Evolutionary conservation across 2,888 invertebrate species (phyloP).

Genomic region (Ophonus ardosiacus): DNA sequence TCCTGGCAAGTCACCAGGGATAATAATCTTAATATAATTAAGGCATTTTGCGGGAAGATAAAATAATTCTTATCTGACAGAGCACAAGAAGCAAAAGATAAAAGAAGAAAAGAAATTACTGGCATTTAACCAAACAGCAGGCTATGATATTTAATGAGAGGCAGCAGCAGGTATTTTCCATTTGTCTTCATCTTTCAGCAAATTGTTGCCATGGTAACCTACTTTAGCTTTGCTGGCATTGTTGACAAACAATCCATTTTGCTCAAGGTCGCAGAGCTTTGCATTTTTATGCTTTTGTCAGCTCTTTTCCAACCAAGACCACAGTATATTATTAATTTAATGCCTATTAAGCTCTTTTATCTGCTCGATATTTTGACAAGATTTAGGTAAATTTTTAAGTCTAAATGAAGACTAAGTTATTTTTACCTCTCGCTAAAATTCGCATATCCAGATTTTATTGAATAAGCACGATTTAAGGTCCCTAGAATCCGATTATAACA

Average conservation of each 20-base stretch:
- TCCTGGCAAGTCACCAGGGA: constrained; percentile 5
- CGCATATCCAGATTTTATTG: no score
- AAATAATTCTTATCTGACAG: constrained; percentile 15
- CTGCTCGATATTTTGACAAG: not conserved
- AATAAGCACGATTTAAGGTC: no score
- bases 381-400: no score
- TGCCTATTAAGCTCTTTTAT: not conserved
- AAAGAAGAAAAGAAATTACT: not conserved
- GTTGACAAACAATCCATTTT: constrained; percentile 20
- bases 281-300: not conserved
- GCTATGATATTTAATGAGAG: not conserved
- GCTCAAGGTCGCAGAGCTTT: constrained; percentile 5
- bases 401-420: no score
- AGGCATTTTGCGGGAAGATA: not conserved
- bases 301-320: not conserved
- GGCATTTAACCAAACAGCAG: not conserved
- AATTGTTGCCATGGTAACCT: constrained; percentile 2
- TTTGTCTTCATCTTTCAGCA: constrained; percentile 25
- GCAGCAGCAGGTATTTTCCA: not conserved
- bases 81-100: not conserved
- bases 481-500: no score
- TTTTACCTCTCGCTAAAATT: no score
- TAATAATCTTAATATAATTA: constrained; percentile 24
- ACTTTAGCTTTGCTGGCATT: not conserved
- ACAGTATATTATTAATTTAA: not conserved